Base-by-base conservation (phyloP, 2,888 invertebrate genomes). In the Actias luna region DNA sequence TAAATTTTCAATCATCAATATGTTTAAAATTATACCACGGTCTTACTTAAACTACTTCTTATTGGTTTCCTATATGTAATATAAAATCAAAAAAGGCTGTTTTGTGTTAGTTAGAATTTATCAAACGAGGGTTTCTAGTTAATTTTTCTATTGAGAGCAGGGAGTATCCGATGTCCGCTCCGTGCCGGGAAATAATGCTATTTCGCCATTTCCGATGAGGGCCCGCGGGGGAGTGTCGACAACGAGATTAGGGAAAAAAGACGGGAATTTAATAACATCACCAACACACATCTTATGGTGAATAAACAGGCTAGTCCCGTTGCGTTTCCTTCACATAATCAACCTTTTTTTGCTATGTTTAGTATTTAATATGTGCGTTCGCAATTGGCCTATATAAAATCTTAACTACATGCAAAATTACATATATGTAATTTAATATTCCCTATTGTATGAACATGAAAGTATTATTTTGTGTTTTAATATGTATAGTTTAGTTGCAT, bases 141-240 rank as follows among this genome's bases (percentile, higher is more conserved):
- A 73, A 76, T 58, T 61, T 57, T 46, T 64, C 65, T 65, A 69
- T 69, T 72, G 65, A 64, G 67, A 66, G 72, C 74, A 71, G 75
- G 78, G 78, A 73, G 80, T 85, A 86, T 89, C 87, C 88, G 86
- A 84, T 87, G 85, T 85, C 87, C 87, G 83, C 80, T 77, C 73
- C 72, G 76, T 75, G 72, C 75, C 74, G 83, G 81, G 83, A 84
- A 86, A 87, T 91, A 90, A 90, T 89, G 85, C 86, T 77, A 89
- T 90, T 90, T 88, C 89, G 85, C 86, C 78, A 89, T 90, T 90
- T 88, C 89, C 89, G 88, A 88, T 87, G 88, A 83, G 82, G 82
- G 79, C 86, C 88, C 85, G 84, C 83, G 83, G 87, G 46, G 84
- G 80, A 82, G 83, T 79, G 80, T 79, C 83, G 81, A 83, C 83